Evolutionary conservation across 1,140 invertebrate genomes (phyloP), one percentile per base, ranked within the genome.

Genomic region (Thaumetopoea pityocampa): DNA sequence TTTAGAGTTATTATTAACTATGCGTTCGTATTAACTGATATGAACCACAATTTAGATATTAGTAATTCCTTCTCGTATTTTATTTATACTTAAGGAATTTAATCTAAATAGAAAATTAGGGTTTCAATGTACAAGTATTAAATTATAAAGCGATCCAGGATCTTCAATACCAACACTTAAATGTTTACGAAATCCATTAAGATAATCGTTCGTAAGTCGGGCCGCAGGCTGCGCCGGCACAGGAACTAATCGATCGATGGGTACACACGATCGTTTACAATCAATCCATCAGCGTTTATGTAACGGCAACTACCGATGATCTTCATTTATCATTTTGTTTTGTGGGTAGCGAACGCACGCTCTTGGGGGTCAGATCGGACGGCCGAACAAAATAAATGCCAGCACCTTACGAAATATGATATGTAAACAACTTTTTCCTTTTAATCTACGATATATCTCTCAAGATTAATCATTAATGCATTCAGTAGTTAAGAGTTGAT

Each of bases 291-390:
- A 83, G 70, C 65, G 62, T 80, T 70, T 67, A 74, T 76, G 67
- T 76, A 74, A 72, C 55, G 54, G 60, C 67, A 80, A 80, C 76
- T 80, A 79, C 70, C 68, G 72, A 71, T 66, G 67, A 70, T 72
- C 58, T 71, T 68, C 73, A 83, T 83, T 83, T 80, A 83, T 83
- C 79, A 83, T 82, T 77, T 70, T 69, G 58, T 77, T 79, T 77
- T 74, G 62, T 83, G 67, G 61, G 71, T 72, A 72, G 71, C 68
- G 42, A 54, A 28, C 65, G 33, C 22, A 49, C 62, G 60, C 67
- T 67, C 66, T 70, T 74, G 61, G 67, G 72, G 78, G 76, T 66
- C 69, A 73, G 53, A 49, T 20, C 48, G 48, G 55, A 51, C 43
- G 56, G 54, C 49, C 34, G 33, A 58, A 54, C 46, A 51, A 49